A percentile compares a stretch with the other conserved stretches of the same genome.
Evolutionary conservation across 1,140 invertebrate genomes (phyloP).

Genomic region (Gryllus bimaculatus): DNA sequence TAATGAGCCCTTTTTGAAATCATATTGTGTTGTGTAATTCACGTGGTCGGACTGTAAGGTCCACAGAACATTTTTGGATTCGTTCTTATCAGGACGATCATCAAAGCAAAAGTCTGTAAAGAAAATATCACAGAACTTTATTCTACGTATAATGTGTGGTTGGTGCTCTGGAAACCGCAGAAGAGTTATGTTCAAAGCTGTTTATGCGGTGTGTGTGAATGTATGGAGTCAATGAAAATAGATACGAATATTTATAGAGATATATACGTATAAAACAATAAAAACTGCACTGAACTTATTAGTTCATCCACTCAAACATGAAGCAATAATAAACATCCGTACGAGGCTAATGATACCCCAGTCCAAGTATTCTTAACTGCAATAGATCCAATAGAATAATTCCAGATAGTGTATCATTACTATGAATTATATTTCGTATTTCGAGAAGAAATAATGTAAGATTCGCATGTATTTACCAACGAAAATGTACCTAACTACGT

Average conservation of each 20-base stretch:
- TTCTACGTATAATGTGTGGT: not conserved
- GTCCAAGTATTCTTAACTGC: not conserved
- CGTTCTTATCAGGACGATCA: too few relatives aligned
- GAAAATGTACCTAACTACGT: not conserved
- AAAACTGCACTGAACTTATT: not conserved
- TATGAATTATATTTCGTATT: not conserved
- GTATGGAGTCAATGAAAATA: too few relatives aligned
- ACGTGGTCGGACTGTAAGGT: not conserved
- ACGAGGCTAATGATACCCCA: not conserved
- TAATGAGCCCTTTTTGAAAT: too few relatives aligned
- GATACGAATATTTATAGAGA: not conserved
- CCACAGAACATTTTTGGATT: too few relatives aligned
- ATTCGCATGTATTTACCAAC: not conserved
- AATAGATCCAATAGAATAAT: conserved; percentile 1
- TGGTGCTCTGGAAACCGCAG: not conserved
- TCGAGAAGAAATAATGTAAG: not conserved
- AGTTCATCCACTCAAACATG: not conserved
- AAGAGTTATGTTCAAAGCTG: not conserved
- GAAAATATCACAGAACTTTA: too few relatives aligned
- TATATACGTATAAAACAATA: not conserved
- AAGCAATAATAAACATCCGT: not conserved
- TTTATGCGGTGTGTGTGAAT: not conserved
- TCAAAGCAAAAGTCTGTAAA: too few relatives aligned
- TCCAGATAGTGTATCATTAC: not conserved
- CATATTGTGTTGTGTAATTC: not conserved